Evolutionary conservation across 2,113 vertebrate species (phyloP).

Genomic region (Protobothrops flavoviridis): DNA sequence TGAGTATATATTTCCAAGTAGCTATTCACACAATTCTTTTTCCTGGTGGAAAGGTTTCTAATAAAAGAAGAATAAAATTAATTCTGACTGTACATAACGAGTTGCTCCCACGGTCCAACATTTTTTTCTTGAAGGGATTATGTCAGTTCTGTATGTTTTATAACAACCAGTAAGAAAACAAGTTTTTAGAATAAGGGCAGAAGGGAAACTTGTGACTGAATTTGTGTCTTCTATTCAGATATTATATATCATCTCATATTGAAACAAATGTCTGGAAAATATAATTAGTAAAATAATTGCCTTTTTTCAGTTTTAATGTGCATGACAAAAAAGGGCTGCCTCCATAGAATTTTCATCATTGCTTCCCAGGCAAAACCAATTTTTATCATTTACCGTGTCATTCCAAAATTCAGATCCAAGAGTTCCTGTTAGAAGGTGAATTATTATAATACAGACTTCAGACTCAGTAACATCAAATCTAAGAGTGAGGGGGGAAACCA

Average conservation of each 20-base stretch:
- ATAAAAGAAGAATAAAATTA: conserved; percentile 24
- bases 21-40: conserved; percentile 35
- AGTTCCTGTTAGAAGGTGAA: conserved; percentile 73
- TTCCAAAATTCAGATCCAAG: conserved; percentile 80
- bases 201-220: conserved; percentile 8
- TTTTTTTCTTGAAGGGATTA: conserved; percentile 7
- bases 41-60: conserved; percentile 68
- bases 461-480: conserved; percentile 84
- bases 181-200: neutral
- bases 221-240: conserved; percentile 52
- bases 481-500: conserved; percentile 65
- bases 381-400: conserved; percentile 71
- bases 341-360: conserved; percentile 49
- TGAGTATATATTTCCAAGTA: neutral
- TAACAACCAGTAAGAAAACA: neutral
- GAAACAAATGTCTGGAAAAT: conserved; percentile 38
- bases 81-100: neutral
- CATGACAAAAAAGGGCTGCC: conserved; percentile 70
- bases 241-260: conserved; percentile 33
- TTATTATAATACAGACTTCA: conserved; percentile 73
- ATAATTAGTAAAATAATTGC: neutral
- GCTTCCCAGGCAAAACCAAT: conserved; percentile 43
- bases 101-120: conserved; percentile 1
- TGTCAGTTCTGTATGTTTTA: neutral
- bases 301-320: conserved; percentile 50